Conservation (phyloP, 2,113 vertebrate species). For the Anas platyrhynchos region DNA sequence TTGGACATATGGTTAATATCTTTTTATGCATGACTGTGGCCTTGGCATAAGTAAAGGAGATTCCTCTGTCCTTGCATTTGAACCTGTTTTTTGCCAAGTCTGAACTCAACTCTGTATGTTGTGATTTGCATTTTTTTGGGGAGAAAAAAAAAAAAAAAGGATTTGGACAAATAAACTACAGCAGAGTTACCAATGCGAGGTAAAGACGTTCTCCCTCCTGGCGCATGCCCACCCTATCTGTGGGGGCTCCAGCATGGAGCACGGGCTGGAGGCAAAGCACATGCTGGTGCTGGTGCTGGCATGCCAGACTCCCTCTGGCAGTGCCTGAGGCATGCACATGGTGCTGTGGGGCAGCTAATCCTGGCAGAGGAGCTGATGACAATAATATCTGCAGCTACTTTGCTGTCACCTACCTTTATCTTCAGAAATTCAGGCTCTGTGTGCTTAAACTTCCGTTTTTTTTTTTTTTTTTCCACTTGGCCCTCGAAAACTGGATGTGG, state of each 20-base stretch:
- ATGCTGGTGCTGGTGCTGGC: neutral
- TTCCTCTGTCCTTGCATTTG: neutral
- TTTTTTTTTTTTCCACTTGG: neutral
- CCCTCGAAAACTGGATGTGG: neutral
- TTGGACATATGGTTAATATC: neutral
- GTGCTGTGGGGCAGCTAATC: neutral
- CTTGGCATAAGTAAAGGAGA: neutral
- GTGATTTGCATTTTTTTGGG: neutral
- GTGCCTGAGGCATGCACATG: accelerated
- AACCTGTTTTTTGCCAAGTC: neutral
- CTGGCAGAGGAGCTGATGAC: neutral
- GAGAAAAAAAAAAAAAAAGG: neutral
- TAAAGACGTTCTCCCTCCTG: neutral
- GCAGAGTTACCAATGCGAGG: neutral
- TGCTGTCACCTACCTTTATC: neutral
- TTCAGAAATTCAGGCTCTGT: neutral
- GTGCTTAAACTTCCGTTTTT: neutral
- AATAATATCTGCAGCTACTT: neutral
- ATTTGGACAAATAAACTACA: neutral
- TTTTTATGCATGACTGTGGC: neutral
- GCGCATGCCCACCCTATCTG: neutral
- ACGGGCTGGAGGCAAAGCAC: neutral
- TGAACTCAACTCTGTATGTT: neutral
- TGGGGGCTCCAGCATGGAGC: neutral
- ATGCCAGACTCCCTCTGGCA: neutral